phyloP scores from a whole-genome alignment of 2,888 invertebrate species.

The Perizoma affinitatum region DNA sequence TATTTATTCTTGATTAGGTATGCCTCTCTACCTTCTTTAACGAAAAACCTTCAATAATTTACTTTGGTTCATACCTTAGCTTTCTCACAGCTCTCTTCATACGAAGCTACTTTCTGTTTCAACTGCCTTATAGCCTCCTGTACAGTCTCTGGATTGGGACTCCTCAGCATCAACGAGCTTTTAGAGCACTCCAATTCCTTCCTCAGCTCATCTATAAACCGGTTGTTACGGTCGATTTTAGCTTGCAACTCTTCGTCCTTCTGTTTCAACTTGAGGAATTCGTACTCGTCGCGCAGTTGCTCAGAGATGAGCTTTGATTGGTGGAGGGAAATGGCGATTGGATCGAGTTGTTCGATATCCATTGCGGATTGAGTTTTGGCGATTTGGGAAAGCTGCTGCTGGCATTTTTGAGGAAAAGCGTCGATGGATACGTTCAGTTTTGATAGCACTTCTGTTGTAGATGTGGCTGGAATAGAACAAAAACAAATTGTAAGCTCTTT shows the following conservation, averaged over 20 bases:
- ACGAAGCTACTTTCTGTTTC: conserved; percentile 67
- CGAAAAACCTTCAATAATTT: too few species aligned
- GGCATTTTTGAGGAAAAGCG: conserved; percentile 64
- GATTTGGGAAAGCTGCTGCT: conserved; percentile 54
- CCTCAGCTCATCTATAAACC: conserved; percentile 56
- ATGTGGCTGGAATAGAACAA: conserved; percentile 49
- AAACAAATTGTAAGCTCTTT: too few species aligned
- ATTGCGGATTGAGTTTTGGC: conserved; percentile 49
- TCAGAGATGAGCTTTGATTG: conserved; percentile 54
- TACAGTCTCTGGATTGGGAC: conserved; percentile 66
- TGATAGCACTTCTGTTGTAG: conserved; percentile 58
- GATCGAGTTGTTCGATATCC: conserved; percentile 57
- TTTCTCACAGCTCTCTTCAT: conserved; percentile 69
- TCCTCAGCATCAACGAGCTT: conserved; percentile 50
- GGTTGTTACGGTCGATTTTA: conserved; percentile 67
- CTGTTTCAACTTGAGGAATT: conserved; percentile 66
- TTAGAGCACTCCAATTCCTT: conserved; percentile 63
- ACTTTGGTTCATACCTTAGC: conserved; percentile 50
- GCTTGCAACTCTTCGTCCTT: conserved; percentile 62
- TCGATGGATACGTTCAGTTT: conserved; percentile 65
- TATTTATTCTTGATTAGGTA: too few species aligned
- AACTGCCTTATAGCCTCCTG: conserved; percentile 67
- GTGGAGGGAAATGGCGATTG: conserved; percentile 57
- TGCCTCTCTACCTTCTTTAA: too few species aligned
- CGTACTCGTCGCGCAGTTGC: conserved; percentile 66